These are phyloP conservation scores for Graptemys geographica DNA, from an alignment of 2,797 vertebrate genomes.

Conservation along the genomic window DNA sequence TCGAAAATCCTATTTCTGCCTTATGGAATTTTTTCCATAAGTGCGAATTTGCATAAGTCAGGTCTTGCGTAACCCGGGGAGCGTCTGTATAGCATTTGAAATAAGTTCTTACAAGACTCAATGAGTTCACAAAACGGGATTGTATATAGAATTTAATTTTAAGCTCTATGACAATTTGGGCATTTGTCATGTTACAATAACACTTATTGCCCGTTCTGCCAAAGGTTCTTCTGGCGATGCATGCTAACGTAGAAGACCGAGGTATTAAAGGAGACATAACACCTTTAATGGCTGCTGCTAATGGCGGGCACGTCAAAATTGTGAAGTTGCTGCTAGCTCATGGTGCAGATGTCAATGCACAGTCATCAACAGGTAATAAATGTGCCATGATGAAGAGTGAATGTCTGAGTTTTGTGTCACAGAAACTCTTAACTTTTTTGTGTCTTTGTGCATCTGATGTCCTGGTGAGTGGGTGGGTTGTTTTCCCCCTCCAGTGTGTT, in stretches of 20 bases:
- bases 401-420: background rate
- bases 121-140: no score
- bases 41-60: no score
- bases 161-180: fast-evolving
- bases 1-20: no score
- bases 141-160: background rate
- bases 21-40: no score
- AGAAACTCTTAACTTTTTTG: background rate
- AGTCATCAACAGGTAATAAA: conserved; percentile 85
- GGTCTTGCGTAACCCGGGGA: no score
- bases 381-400: background rate
- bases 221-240: conserved; percentile 88
- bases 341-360: conserved; percentile 87
- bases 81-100: background rate
- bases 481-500: background rate
- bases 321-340: conserved; percentile 89
- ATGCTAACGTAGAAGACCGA: conserved; percentile 87
- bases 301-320: conserved; percentile 87
- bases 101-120: fast-evolving
- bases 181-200: fast-evolving
- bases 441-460: background rate
- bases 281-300: conserved; percentile 88
- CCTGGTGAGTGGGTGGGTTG: background rate
- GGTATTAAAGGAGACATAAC: conserved; percentile 89
- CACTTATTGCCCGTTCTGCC: background rate